Evolutionary conservation across 92 coral and sea anemone species (phyloP).

Genomic region (Bergia sp.): DNA sequence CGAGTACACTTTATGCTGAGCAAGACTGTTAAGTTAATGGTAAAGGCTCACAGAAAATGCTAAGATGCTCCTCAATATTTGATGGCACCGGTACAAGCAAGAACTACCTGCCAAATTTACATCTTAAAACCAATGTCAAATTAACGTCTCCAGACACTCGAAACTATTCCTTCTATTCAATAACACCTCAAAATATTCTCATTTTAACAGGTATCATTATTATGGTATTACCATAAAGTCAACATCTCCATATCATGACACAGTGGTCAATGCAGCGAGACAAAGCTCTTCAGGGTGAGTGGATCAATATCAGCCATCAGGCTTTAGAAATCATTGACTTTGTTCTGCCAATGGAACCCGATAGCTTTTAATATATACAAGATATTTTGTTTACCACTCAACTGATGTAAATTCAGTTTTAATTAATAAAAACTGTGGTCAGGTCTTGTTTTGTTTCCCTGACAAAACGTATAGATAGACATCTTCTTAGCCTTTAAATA

Average conservation of each 20-base stretch:
- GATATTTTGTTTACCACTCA: not conserved
- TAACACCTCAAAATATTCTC: not conserved
- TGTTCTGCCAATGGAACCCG: no score
- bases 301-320: not conserved
- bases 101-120: not conserved
- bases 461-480: not conserved
- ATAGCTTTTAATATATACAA: not conserved
- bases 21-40: not conserved
- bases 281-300: conserved; percentile 93
- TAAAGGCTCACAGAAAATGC: not conserved
- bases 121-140: not conserved
- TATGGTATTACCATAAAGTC: conserved; percentile 97
- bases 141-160: not conserved
- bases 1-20: not conserved
- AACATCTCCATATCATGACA: conserved; percentile 95
- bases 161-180: not conserved
- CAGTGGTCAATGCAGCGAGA: conserved; percentile 92
- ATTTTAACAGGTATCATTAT: conserved; percentile 87
- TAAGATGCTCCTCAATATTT: no score
- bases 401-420: not conserved
- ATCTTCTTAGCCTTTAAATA: no score
- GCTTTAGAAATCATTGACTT: not conserved
- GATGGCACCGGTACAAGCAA: not conserved
- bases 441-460: not conserved
- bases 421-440: not conserved